Conservation (phyloP, 30 jellyfish, hydroid and myxozoan species). For the Catostylus mosaicus region DNA sequence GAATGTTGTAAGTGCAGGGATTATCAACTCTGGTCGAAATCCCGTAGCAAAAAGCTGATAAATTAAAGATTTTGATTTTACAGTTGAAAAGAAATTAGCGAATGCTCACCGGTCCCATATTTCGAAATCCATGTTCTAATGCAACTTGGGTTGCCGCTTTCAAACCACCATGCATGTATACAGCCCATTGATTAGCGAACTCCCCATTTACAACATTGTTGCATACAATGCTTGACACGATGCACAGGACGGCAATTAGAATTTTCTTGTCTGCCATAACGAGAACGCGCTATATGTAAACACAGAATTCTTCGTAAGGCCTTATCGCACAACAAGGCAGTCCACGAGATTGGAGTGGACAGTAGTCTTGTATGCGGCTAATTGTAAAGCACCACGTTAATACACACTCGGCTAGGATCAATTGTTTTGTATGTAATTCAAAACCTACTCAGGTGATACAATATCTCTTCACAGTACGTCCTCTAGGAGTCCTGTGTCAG, state of each 20-base stretch:
- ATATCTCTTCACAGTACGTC: conserved; percentile 22
- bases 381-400: not conserved
- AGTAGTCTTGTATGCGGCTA: not conserved
- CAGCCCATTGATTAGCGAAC: conserved; percentile 97
- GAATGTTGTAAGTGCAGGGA: too few relatives aligned
- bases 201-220: conserved; percentile 11
- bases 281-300: not conserved
- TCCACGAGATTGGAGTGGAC: not conserved
- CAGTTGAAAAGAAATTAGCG: not conserved
- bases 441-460: conserved; percentile 59
- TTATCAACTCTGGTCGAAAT: too few relatives aligned
- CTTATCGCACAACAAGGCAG: not conserved
- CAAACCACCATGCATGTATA: conserved; percentile 86
- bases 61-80: too few relatives aligned
- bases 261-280: conserved; percentile 16
- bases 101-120: conserved; percentile 88
- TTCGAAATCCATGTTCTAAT: conserved; percentile 87
- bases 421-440: conserved; percentile 49
- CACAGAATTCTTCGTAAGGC: not conserved
- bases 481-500: not conserved
- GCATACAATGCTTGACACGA: conserved; percentile 19
- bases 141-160: conserved; percentile 88
- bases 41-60: too few relatives aligned
- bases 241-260: not conserved
- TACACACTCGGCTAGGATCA: conserved; percentile 1